phyloP scores from a whole-genome alignment of 1,140 invertebrate species.

The Bombyx mandarina region DNA sequence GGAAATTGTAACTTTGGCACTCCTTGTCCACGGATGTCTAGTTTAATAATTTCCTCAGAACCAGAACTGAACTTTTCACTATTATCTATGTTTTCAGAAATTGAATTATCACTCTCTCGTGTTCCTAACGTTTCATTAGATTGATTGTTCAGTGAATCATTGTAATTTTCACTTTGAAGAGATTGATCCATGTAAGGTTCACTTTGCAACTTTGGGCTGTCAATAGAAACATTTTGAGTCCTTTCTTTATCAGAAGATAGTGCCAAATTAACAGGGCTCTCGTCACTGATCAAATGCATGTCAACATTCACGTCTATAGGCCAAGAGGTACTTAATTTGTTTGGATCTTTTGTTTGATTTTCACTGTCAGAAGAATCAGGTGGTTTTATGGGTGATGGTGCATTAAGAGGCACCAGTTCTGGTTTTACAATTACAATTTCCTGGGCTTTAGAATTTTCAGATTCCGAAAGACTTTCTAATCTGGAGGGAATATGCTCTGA shows the following conservation, averaged over 20 bases:
- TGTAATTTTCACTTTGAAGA: background rate
- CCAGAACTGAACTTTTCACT: slow-evolving; percentile 29
- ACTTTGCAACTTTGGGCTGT: background rate
- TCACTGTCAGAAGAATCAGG: slow-evolving; percentile 27
- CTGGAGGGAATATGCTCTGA: slow-evolving; percentile 55
- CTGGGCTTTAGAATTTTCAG: slow-evolving; percentile 26
- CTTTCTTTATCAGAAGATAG: slow-evolving; percentile 25
- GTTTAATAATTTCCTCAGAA: slow-evolving; percentile 65
- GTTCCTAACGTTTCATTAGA: slow-evolving; percentile 12
- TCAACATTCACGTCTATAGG: slow-evolving; percentile 38
- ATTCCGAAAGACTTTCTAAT: slow-evolving; percentile 46
- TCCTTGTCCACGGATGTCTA: slow-evolving; percentile 63
- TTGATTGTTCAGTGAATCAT: slow-evolving; percentile 52
- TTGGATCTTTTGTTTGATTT: slow-evolving; percentile 32
- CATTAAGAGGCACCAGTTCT: slow-evolving; percentile 24
- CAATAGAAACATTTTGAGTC: background rate
- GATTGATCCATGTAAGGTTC: background rate
- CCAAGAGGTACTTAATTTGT: slow-evolving; percentile 40
- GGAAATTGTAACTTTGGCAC: slow-evolving; percentile 44
- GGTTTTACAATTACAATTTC: slow-evolving; percentile 21
- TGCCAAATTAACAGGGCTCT: slow-evolving; percentile 51
- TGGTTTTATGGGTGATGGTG: slow-evolving; percentile 25
- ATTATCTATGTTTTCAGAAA: slow-evolving; percentile 17
- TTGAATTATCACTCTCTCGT: slow-evolving; percentile 18
- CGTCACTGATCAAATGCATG: slow-evolving; percentile 45